Conservation (phyloP, 1,140 invertebrate species). For the Leptopilina clavipes region DNA sequence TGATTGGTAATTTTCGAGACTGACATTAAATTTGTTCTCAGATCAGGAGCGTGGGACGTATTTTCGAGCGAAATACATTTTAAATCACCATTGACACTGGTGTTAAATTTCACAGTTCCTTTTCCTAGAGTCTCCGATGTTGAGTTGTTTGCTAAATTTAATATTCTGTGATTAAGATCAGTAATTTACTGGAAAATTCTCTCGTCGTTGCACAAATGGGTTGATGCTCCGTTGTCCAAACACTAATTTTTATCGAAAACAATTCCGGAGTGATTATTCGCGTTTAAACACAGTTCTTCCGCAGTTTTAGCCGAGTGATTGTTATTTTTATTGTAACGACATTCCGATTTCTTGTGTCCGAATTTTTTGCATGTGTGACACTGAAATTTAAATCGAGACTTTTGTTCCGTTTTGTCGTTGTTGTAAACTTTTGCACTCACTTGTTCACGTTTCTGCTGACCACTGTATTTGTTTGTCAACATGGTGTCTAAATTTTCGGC, state of each 20-base stretch:
- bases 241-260: not conserved
- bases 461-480: not conserved
- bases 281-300: not conserved
- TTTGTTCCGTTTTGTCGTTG: not conserved
- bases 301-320: not conserved
- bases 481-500: no score
- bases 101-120: not conserved
- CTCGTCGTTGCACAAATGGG: not conserved
- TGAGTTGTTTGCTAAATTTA: not conserved
- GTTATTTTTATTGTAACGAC: not conserved
- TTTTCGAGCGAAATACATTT: not conserved
- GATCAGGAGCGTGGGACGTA: constrained; percentile 32
- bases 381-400: not conserved
- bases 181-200: not conserved
- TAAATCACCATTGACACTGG: not conserved
- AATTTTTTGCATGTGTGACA: not conserved
- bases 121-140: not conserved
- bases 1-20: constrained; percentile 43
- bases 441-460: not conserved
- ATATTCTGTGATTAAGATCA: not conserved
- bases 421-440: not conserved
- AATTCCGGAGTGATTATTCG: no score
- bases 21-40: constrained; percentile 40
- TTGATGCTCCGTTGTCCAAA: not conserved
- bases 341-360: not conserved